Base-by-base conservation (phyloP, 2,113 vertebrate genomes). In the Osmerus eperlanus region DNA sequence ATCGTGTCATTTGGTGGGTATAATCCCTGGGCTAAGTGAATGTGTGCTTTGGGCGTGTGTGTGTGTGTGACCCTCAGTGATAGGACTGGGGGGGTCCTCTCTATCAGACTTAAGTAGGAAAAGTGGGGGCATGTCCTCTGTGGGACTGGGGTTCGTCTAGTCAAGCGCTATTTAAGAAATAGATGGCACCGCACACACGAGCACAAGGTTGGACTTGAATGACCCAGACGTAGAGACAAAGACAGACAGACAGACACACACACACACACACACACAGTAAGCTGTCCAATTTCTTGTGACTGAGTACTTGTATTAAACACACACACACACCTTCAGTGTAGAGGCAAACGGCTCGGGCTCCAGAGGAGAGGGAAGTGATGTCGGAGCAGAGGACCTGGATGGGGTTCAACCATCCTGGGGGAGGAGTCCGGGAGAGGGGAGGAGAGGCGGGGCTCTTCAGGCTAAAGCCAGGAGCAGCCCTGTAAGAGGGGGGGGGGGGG, bases 321-420 rank as follows among this genome's bases (percentile, higher is more conserved):
- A 87, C 52, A 52, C 61, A 72, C 88, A 90, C 88, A 92, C 91
- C 91, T 92, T 92, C 91, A 86, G 91, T 92, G 84, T 92, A 92
- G 88, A 90, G 88, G 90, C 89, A 89, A 91, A 92, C 88, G 89
- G 91, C 87, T 90, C 89, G 81, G 91, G 88, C 87, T 92, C 91
- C 91, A 92, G 89, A 89, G n/a, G 91, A 92, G 84, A 92, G 91
- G 87, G 90, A 85, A 85, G 90, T 91, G 91, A 92, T 92, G 90
- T 92, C 91, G 87, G 91, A 92, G 89, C 90, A 91, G 83, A 92
- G 91, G 75, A 92, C 91, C 91, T 92, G 91, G 91, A 92, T 89
- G 86, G 91, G 86, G 83, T 87, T 92, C 91, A 92, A 92, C n/a
- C 91, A 92, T 92, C 91, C 88, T 92, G 89, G 91, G 90, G 86